Conservation (phyloP, 2,888 invertebrate genomes). For the Eulithis testata region DNA sequence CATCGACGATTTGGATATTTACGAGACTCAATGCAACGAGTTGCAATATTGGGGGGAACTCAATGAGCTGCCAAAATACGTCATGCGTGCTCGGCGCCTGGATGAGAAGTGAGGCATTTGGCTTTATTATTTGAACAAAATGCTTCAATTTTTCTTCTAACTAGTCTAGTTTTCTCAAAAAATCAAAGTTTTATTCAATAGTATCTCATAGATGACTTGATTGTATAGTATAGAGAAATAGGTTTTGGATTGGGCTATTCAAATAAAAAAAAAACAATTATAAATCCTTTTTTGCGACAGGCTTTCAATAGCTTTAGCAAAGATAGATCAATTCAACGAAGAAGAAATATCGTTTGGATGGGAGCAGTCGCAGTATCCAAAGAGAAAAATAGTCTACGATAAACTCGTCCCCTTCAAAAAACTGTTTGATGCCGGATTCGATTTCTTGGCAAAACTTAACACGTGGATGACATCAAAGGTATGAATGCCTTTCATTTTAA, state of each 20-base stretch:
- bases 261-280: no score
- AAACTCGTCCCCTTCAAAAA: constrained; percentile 93
- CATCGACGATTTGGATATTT: constrained; percentile 91
- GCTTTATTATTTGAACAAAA: no score
- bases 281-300: constrained; percentile 54
- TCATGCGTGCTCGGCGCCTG: constrained; percentile 90
- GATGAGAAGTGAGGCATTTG: constrained; percentile 85
- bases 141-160: neutral
- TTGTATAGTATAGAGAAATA: no score
- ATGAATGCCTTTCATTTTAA: neutral
- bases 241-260: no score
- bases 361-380: constrained; percentile 94
- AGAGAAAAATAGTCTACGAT: constrained; percentile 91
- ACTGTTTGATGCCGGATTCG: constrained; percentile 94
- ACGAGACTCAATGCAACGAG: constrained; percentile 92
- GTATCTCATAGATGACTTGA: no score
- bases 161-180: no score
- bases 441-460: constrained; percentile 92
- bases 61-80: constrained; percentile 92
- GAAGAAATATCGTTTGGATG: constrained; percentile 96
- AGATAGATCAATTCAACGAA: constrained; percentile 94
- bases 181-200: no score
- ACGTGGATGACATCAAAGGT: constrained; percentile 92
- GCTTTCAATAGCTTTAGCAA: constrained; percentile 89
- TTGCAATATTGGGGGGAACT: constrained; percentile 95